Base-by-base conservation (phyloP, 1,140 invertebrate genomes). In the Calycopis cecrops region DNA sequence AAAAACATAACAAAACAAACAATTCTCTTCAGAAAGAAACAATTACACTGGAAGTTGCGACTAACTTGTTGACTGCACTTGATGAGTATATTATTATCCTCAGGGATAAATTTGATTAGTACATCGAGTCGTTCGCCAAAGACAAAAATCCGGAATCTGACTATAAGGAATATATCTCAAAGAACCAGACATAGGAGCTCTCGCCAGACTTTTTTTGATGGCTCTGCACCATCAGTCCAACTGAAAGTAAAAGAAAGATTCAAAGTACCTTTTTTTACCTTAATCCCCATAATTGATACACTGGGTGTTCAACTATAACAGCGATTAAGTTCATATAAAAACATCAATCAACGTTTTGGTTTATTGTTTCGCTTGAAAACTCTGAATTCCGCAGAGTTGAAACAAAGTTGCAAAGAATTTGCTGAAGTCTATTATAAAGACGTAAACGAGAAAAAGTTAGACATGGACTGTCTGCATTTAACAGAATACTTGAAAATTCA, bases 391-490 rank as follows among this genome's bases (percentile, higher is more conserved):
- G 51, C 56, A 56, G 57, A 60, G 54, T 34, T 60, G 28, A 35
- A 40, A 57, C 34, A 61, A 57, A 28, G 35, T 42, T 63, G 57
- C 54, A 63, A 57, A 60, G 51, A 60, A 60, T 63, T 60, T 57
- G 8, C 35, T 52, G 52, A 61, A 58, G 49, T 60, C 35, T 63
- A 66, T 63, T 37, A 61, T 38, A 48, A 63, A 66, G 60, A 63
- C 17, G 50, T 63, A 48, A 63, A 63, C 49, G 61, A 55, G 47
- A 55, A 63, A 49, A 58, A 65, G 63, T 57, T 63, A 47, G 56
- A 62, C 65, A 63, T 57, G 49, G 49, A 63, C 60, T 60, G 55
- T 69, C 38, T 35, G 12, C 63, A 63, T 62, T 65, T 69, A 60
- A 63, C 9, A 52, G 55, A 61, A 63, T 67, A 60, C 37, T 63